Conservation (phyloP, 2,888 invertebrate genomes). For the Phortica magna region DNA sequence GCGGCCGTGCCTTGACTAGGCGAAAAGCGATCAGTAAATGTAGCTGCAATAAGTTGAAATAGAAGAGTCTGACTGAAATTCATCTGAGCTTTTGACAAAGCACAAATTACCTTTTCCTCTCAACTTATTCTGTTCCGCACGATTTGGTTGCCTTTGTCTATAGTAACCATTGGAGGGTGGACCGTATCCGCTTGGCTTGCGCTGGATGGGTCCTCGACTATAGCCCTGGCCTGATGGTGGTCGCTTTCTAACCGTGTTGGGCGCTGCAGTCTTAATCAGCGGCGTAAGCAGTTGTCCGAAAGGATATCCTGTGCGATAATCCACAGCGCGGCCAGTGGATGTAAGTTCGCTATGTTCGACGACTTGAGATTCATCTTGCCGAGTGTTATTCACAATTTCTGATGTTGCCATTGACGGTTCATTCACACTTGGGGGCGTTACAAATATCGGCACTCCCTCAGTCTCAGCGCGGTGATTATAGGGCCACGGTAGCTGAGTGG, state of each 20-base stretch:
- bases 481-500: constrained; percentile 53
- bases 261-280: constrained; percentile 58
- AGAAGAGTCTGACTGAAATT: neutral
- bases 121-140: constrained; percentile 66
- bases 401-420: neutral
- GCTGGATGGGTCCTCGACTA: constrained; percentile 35
- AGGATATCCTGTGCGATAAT: constrained; percentile 72
- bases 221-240: constrained; percentile 48
- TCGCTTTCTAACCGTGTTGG: constrained; percentile 32
- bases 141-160: constrained; percentile 52
- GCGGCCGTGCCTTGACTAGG: constrained; percentile 75
- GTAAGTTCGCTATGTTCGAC: constrained; percentile 45
- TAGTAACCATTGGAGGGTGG: constrained; percentile 43
- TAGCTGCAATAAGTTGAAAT: constrained; percentile 52
- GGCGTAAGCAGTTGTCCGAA: constrained; percentile 74
- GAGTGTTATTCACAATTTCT: neutral
- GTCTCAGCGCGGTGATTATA: constrained; percentile 57
- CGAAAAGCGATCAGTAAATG: constrained; percentile 73
- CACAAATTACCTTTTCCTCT: constrained; percentile 54
- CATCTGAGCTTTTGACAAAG: neutral
- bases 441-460: constrained; percentile 48
- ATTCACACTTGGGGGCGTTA: constrained; percentile 47
- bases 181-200: constrained; percentile 31
- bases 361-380: constrained; percentile 40
- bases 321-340: constrained; percentile 75